phyloP scores from a whole-genome alignment of 2,797 vertebrate genomes.

The Halcyon badia region DNA sequence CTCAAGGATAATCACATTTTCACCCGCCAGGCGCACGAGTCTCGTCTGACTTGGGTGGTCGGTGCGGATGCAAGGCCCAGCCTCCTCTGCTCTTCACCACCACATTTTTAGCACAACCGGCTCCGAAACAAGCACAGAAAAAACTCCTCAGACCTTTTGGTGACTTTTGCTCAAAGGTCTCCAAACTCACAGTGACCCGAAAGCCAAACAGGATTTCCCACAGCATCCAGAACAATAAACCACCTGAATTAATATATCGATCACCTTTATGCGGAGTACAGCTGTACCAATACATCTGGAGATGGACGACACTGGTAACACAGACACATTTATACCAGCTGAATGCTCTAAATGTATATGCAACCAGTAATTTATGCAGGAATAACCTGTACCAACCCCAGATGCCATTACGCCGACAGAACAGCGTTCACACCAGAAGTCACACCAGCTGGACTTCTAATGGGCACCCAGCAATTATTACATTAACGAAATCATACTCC shows the following conservation, averaged over 20 bases:
- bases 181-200: neutral
- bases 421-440: neutral
- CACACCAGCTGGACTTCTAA: neutral
- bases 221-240: neutral
- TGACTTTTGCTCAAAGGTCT: neutral
- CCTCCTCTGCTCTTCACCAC: neutral
- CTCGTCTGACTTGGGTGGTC: fast-evolving
- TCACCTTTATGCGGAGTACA: neutral
- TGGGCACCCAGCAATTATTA: neutral
- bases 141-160: neutral
- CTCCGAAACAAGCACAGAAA: neutral
- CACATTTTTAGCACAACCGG: neutral
- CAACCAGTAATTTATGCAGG: fast-evolving
- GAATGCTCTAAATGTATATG: fast-evolving
- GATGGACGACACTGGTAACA: neutral
- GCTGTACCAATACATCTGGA: neutral
- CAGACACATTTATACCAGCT: neutral
- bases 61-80: neutral
- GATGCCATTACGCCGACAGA: neutral
- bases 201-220: neutral
- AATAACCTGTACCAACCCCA: neutral
- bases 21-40: neutral
- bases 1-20: neutral
- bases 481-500: neutral
- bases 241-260: neutral